A percentile compares a stretch with the other conserved stretches of the same genome.
These are phyloP conservation scores for Chamaea fasciata DNA, from an alignment of 2,113 vertebrate species.

Conservation along the genomic window DNA sequence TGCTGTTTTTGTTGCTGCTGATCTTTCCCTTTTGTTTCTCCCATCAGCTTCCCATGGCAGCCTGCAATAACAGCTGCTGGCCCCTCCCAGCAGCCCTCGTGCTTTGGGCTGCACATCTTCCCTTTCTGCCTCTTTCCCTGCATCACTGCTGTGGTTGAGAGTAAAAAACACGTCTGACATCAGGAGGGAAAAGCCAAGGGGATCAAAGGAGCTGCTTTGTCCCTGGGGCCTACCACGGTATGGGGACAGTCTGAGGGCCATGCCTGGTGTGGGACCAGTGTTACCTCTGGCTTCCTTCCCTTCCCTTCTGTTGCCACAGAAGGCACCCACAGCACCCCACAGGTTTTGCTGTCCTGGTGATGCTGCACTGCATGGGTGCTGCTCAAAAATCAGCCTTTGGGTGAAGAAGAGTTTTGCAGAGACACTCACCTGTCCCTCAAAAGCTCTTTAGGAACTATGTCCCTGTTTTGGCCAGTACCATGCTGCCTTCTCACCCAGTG, in stretches of 20 bases:
- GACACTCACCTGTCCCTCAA: neutral
- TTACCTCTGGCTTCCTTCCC: neutral
- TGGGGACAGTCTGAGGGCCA: too few relatives aligned
- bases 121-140: neutral
- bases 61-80: neutral
- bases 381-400: neutral
- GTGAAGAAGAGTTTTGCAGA: neutral
- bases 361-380: neutral
- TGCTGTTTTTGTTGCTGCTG: neutral
- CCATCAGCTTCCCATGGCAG: neutral
- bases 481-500: too few relatives aligned
- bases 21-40: neutral
- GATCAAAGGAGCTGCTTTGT: neutral
- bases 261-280: fast-evolving
- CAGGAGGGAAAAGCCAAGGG: neutral
- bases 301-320: neutral
- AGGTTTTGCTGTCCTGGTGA: neutral
- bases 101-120: neutral
- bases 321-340: neutral
- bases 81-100: fast-evolving
- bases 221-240: neutral
- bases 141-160: neutral
- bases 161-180: neutral
- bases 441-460: neutral
- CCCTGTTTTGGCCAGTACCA: neutral